Percentiles rank a stretch among this genome's conserved stretches.
Conservation (phyloP, 2,113 vertebrate genomes). For the Dromas ardeola region DNA sequence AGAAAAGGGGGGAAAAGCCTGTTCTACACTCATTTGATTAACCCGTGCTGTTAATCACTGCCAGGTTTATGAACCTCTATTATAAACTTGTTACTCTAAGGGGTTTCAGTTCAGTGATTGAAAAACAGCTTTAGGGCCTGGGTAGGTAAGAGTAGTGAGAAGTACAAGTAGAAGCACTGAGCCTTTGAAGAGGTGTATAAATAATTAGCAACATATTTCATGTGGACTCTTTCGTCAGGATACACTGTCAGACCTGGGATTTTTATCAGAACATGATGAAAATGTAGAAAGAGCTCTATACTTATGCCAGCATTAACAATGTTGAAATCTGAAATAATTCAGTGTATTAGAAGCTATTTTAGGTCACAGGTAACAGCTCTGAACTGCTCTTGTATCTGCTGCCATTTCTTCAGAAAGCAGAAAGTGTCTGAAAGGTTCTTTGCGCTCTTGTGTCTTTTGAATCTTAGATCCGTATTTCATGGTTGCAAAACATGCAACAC, state of each 20-base stretch:
- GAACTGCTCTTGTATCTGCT: neutral
- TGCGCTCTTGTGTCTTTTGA: neutral
- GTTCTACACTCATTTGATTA: conserved; percentile 58
- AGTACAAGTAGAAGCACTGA: conserved; percentile 28
- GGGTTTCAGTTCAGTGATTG: conserved; percentile 64
- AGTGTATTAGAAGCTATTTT: neutral
- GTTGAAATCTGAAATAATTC: neutral
- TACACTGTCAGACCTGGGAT: conserved; percentile 15
- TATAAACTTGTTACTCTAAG: conserved; percentile 64
- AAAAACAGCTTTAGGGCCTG: conserved; percentile 70
- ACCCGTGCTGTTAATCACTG: conserved; percentile 61
- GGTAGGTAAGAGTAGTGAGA: conserved; percentile 23
- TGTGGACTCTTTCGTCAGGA: conserved; percentile 6
- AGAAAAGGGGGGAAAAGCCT: conserved; percentile 28
- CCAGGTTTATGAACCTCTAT: conserved; percentile 59
- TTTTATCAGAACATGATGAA: conserved; percentile 43
- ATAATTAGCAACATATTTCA: conserved; percentile 71
- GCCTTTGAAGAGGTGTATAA: conserved; percentile 72
- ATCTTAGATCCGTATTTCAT: conserved; percentile 19
- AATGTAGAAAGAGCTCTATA: neutral
- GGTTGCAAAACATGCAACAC: neutral
- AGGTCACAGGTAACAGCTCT: neutral
- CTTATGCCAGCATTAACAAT: neutral
- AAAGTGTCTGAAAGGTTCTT: neutral
- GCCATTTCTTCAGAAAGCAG: neutral